Base-by-base conservation (phyloP, 2,797 vertebrate species). In the Eulemur coronatus region DNA sequence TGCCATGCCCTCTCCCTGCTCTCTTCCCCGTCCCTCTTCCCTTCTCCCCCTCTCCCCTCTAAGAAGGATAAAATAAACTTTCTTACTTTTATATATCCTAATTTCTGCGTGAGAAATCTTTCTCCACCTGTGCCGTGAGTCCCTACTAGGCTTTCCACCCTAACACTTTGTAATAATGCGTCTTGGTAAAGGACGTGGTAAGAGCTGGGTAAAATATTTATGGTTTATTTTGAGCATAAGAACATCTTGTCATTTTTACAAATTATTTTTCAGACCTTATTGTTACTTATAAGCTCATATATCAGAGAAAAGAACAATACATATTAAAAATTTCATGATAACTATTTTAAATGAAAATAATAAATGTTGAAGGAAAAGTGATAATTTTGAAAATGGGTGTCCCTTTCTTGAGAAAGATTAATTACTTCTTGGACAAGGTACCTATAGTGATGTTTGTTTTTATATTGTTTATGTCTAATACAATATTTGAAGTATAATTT, bases 321-420 rank as follows among this genome's bases (percentile, higher is more conserved):
- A 43, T 50, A 57, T 55, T 22, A 88, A n/a, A 2, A 50, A 8
- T 82, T 95, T 90, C 50, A 70, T 10, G 87, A 80, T 82, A 35
- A 50, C 72, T 43, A 76, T 84, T 96, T 90, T 84, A 86, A 93
- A n/a, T 89, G 63, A 95, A 93, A 93, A 86, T 73, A 43, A 69
- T n/a, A 91, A 80, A 65, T 55, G 26, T 50, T 88, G 26, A 67
- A 61, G 90, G 28, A 92, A 94, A 70, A 48, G 5, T 91, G 26
- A 52, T 50, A 70, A 75, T 84, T 92, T 95, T 91, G 65, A 85
- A 95, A 89, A 85, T 70, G 55, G 26, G 35, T 78, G 15, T 89
- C 22, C 4, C 20, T 89, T 89, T 67, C n/a, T 76, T 73, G 46
- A 67, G 61, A 84, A 65, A 70, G 78, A 65, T 38, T 76, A 78